Percentiles rank a stretch among this genome's conserved stretches.
phyloP scores from a whole-genome alignment of 2,888 invertebrate species.

The Lycia hirtaria region DNA sequence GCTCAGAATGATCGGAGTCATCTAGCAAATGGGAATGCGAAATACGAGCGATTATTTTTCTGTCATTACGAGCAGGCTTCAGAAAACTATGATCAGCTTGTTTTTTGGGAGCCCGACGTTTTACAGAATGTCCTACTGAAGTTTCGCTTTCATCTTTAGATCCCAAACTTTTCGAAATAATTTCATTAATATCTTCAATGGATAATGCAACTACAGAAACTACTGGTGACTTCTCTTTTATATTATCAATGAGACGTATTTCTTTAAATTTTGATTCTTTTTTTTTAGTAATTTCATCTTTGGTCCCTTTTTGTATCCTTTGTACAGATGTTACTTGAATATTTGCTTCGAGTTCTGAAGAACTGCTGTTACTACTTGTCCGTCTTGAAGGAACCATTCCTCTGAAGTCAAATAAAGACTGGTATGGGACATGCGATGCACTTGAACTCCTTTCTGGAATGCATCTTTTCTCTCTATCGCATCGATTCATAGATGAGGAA shows the following conservation, averaged over 20 bases:
- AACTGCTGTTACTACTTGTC: not conserved
- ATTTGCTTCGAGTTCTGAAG: not conserved
- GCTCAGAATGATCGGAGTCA: no score
- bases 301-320: not conserved
- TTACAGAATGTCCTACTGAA: no score
- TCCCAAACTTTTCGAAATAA: not conserved
- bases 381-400: not conserved
- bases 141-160: not conserved
- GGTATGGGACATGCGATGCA: not conserved
- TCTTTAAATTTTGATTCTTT: not conserved
- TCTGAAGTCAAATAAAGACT: not conserved
- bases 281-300: not conserved
- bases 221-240: not conserved
- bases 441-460: not conserved
- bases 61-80: not conserved
- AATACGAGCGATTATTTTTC: no score
- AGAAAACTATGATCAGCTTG: not conserved
- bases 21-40: no score
- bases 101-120: not conserved
- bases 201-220: not conserved
- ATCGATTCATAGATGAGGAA: not conserved
- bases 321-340: not conserved
- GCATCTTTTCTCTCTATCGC: no score
- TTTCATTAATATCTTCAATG: not conserved
- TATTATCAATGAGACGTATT: constrained; percentile 34